A percentile compares a stretch with the other conserved stretches of the same genome.
phyloP scores from a whole-genome alignment of 1,140 invertebrate genomes.

The Hypsibius dujardini region DNA sequence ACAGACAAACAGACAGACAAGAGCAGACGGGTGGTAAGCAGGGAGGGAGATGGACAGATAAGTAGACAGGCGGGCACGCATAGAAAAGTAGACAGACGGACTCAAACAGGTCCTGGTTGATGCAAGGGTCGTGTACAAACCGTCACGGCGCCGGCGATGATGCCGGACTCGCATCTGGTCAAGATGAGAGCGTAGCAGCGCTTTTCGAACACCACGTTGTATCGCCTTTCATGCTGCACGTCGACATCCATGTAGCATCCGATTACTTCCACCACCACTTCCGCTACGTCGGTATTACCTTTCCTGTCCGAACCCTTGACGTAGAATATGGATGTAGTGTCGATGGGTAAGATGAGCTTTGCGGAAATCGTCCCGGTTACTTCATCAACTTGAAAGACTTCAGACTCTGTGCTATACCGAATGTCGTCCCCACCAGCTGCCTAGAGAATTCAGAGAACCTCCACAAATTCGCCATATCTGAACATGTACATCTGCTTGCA shows the following conservation, averaged over 20 bases:
- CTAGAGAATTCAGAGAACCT: neutral
- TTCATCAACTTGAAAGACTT: neutral
- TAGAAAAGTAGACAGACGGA: neutral
- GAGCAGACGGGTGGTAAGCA: no score
- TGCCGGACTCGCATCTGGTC: neutral
- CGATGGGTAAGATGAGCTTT: neutral
- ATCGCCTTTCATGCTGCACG: neutral
- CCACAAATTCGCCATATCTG: neutral
- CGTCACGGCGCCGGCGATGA: neutral
- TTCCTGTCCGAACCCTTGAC: neutral
- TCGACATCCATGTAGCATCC: constrained; percentile 17
- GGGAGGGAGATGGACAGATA: no score
- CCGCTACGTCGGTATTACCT: constrained; percentile 10
- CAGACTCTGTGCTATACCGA: neutral
- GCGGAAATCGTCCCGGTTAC: neutral
- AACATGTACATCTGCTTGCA: no score
- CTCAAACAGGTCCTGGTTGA: neutral
- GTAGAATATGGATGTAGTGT: constrained; percentile 3
- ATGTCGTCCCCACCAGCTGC: neutral
- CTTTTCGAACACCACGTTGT: constrained; percentile 9
- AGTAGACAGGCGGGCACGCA: no score
- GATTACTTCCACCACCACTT: constrained; percentile 16
- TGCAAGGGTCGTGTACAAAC: neutral
- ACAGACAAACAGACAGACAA: no score
- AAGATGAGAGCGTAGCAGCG: neutral